phyloP scores from a whole-genome alignment of 2,113 vertebrate genomes.

The Gopherus evgoodei region DNA sequence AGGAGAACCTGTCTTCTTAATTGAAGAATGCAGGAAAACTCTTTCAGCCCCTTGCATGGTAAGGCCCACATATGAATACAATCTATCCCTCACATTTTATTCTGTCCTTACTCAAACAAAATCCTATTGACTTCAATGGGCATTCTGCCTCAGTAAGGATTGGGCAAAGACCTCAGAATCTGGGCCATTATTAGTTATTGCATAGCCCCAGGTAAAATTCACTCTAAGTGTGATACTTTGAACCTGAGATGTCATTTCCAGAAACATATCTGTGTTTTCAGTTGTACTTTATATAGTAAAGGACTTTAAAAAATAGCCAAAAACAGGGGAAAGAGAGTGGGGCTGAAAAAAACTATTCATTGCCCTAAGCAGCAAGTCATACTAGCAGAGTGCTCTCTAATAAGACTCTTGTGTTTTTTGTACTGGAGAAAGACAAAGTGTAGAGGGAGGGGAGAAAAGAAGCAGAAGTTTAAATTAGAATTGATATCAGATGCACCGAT shows the following conservation, averaged over 20 bases:
- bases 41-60: not conserved
- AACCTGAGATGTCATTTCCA: not conserved
- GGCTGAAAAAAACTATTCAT: not conserved
- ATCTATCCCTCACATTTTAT: not conserved
- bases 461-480: constrained; percentile 56
- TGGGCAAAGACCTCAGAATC: not conserved
- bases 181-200: not conserved
- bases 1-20: not conserved
- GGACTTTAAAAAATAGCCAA: not conserved
- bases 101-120: not conserved
- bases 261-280: not conserved
- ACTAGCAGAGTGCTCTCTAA: constrained; percentile 17
- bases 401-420: not conserved
- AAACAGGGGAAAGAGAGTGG: not conserved
- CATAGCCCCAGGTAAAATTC: not conserved
- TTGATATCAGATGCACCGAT: constrained; percentile 71
- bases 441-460: not conserved
- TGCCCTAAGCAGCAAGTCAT: not conserved
- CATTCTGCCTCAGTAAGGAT: not conserved
- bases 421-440: constrained; percentile 41
- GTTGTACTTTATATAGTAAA: not conserved
- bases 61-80: not conserved
- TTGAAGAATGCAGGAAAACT: not conserved
- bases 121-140: not conserved
- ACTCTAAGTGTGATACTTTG: not conserved